phyloP scores from a whole-genome alignment of 2,797 vertebrate species.

The Parauchenoglanis ngamensis region DNA sequence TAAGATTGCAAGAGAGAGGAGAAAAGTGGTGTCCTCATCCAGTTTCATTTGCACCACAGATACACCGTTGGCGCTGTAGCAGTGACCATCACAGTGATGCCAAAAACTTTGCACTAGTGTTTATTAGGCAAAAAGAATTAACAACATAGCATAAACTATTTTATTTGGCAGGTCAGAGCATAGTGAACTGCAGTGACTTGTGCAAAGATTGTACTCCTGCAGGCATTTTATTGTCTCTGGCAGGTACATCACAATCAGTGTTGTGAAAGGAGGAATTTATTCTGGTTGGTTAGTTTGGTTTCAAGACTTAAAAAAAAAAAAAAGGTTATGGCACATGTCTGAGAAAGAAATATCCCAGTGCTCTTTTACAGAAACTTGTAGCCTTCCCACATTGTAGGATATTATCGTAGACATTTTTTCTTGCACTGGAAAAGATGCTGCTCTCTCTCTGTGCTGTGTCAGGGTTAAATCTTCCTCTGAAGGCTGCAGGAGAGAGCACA shows the following conservation, averaged over 20 bases:
- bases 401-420: not conserved
- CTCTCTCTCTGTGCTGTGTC: not conserved
- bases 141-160: not conserved
- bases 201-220: not conserved
- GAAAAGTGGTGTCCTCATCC: too few relatives aligned
- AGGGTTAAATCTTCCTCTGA: slow-evolving; percentile 30
- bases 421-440: not conserved
- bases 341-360: slow-evolving; percentile 5
- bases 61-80: too few relatives aligned
- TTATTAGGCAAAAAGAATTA: not conserved
- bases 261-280: slow-evolving; percentile 7
- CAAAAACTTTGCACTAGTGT: not conserved
- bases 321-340: not conserved
- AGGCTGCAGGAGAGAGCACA: slow-evolving; percentile 43
- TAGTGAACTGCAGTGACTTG: not conserved
- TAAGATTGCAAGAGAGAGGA: too few relatives aligned
- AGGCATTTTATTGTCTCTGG: not conserved
- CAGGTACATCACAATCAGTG: slow-evolving; percentile 17
- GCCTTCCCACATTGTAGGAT: slow-evolving; percentile 7
- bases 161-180: not conserved
- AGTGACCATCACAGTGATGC: not conserved
- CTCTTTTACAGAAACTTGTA: not conserved
- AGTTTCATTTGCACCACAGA: not conserved
- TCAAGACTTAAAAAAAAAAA: not conserved
- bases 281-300: not conserved